Conservation (phyloP, 2,113 vertebrate genomes). For the Lasiurus borealis region DNA sequence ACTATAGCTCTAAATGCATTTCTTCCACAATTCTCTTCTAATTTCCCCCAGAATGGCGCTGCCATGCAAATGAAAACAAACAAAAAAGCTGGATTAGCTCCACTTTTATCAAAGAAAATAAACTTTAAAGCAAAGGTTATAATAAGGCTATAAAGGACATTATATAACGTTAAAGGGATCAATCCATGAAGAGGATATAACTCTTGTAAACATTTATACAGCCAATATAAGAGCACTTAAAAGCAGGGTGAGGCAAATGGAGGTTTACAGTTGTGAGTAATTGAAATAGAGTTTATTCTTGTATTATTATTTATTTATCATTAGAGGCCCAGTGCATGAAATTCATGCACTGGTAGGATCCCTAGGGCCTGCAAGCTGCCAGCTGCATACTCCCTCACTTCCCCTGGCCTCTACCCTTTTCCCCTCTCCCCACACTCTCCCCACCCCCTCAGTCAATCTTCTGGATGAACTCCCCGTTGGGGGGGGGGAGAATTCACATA, state of each 20-base stretch:
- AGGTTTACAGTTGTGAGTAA: background rate
- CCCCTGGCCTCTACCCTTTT: too few relatives aligned
- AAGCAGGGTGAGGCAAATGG: background rate
- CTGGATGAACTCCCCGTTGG: too few relatives aligned
- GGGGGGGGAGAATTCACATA: too few relatives aligned
- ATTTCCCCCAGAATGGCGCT: background rate
- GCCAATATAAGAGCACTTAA: background rate
- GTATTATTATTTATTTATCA: background rate
- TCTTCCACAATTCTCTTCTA: background rate
- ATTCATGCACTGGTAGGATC: too few relatives aligned
- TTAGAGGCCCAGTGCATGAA: too few relatives aligned
- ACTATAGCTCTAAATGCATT: slow-evolving; percentile 18
- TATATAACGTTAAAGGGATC: background rate
- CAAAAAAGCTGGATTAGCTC: background rate
- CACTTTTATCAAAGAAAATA: background rate
- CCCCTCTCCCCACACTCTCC: too few relatives aligned
- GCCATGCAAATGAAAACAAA: background rate
- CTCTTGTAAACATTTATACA: background rate
- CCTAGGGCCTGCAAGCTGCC: too few relatives aligned
- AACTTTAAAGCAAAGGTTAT: background rate
- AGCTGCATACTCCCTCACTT: too few relatives aligned
- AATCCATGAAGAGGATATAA: background rate
- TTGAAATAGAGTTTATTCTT: background rate
- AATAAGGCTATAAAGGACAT: background rate
- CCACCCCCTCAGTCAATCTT: too few relatives aligned